Evolutionary conservation across 1,140 invertebrate genomes (phyloP), one percentile per base, ranked within the genome.

Genomic region (Andricus grossulariae): DNA sequence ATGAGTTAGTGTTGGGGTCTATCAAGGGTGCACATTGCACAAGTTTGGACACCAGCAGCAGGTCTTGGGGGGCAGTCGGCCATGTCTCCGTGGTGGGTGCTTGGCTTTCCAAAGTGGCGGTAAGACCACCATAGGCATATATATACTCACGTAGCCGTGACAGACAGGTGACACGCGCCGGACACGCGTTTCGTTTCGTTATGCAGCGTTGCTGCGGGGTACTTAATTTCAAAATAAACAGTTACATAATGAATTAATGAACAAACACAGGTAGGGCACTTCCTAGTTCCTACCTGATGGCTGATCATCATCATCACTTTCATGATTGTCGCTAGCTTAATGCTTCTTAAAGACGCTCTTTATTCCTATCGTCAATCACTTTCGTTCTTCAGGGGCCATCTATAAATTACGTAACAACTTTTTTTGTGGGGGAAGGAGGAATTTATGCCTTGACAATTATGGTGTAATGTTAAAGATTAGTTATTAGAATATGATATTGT

Each of bases 131-230:
- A 77, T 81, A 84, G 82, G 83, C 78, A 83, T 81, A 83, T 74
- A 87, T 78, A 82, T 84, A 84, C 75, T 84, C 88, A 86, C 81
- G 84, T 83, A 85, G 89, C 79, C 90, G 84, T 90, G 84, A 90
- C 89, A 87, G 89, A 91, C 89, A 91, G 90, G 90, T 91, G 90
- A 90, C 90, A 90, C 90, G 90, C 88, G 89, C 80, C 84, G 72
- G 85, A 81, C 85, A 89, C 87, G 86, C 85, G 83, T 5, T 81
- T 77, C 39, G 39, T 82, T 82, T 81, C 74, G 74, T 75, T 79
- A 49, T 73, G 51, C 76, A 73, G 60, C 76, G 70, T 78, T 60
- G 32, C 71, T 75, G 71, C 55, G 60, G 71, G 77, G 7, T 45
- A 78, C 83, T 88, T 87, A 84, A 87, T 84, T 87, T 80, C 72